A percentile compares a stretch with the other conserved stretches of the same genome.
Evolutionary conservation across 2,797 vertebrate species (phyloP).

Genomic region (Rhynchonycteris naso): DNA sequence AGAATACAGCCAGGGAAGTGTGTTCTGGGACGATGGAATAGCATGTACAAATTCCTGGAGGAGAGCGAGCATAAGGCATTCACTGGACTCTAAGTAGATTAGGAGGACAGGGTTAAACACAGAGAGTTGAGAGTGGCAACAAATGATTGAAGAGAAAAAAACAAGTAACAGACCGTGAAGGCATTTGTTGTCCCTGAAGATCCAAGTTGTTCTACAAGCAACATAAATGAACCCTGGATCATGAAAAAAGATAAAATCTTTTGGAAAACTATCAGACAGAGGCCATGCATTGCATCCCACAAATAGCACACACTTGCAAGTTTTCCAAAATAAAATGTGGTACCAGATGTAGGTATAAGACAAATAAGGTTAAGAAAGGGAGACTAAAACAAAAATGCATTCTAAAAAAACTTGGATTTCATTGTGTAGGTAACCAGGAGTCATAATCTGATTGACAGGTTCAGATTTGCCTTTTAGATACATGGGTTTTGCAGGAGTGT

Average conservation of each 20-base stretch:
- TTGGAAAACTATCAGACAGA: background rate
- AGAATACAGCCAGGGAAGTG: background rate
- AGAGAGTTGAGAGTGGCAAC: background rate
- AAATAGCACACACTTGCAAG: background rate
- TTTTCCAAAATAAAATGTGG: background rate
- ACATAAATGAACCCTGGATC: background rate
- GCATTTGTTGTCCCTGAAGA: background rate
- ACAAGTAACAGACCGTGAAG: background rate
- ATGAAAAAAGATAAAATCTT: background rate
- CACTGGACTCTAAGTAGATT: background rate
- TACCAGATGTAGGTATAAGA: background rate
- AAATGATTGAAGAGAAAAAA: slow-evolving; percentile 3
- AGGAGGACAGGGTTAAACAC: background rate
- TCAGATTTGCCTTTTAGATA: background rate
- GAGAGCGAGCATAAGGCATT: background rate
- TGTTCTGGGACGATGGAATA: background rate
- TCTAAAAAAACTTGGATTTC: background rate
- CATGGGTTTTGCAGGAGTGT: background rate
- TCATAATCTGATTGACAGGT: background rate
- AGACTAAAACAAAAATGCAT: background rate
- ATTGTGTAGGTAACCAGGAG: background rate
- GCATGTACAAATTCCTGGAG: no score
- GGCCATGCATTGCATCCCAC: background rate
- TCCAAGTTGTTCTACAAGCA: background rate
- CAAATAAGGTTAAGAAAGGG: background rate